phyloP scores from a whole-genome alignment of 2,888 invertebrate species.

The Protophormia terraenovae region DNA sequence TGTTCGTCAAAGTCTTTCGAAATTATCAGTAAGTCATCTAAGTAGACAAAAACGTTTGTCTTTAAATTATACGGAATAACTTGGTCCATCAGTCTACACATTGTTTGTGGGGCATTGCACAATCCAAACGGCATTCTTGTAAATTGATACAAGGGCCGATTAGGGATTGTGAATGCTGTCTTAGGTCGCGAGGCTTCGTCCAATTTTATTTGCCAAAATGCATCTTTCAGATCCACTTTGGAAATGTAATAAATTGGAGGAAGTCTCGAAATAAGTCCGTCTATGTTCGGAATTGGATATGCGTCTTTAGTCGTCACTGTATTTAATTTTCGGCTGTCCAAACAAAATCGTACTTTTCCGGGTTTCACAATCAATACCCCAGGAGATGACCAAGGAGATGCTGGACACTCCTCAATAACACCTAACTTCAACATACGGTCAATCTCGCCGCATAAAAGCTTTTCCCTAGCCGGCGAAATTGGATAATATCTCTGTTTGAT shows the following conservation, averaged over 20 bases:
- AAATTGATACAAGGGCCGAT: slow-evolving; percentile 4
- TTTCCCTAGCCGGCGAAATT: not conserved
- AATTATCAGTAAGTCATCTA: slow-evolving; percentile 6
- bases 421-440: not conserved
- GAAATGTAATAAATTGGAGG: not conserved
- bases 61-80: slow-evolving; percentile 23
- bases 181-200: not conserved
- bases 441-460: not conserved
- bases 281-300: slow-evolving; percentile 10
- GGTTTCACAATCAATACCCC: not conserved
- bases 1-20: not conserved
- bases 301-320: not conserved
- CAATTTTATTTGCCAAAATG: slow-evolving; percentile 21
- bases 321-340: slow-evolving; percentile 23
- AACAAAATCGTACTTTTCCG: not conserved
- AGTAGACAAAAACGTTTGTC: slow-evolving; percentile 1
- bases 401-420: not conserved
- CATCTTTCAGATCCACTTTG: slow-evolving; percentile 11
- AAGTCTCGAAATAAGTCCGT: not conserved
- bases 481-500: not conserved
- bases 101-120: slow-evolving; percentile 13
- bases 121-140: slow-evolving; percentile 24
- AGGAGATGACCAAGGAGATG: not conserved
- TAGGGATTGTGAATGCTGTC: not conserved
- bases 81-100: slow-evolving; percentile 29